Conservation (phyloP, 2,888 invertebrate genomes). For the Heliconius cydno region DNA sequence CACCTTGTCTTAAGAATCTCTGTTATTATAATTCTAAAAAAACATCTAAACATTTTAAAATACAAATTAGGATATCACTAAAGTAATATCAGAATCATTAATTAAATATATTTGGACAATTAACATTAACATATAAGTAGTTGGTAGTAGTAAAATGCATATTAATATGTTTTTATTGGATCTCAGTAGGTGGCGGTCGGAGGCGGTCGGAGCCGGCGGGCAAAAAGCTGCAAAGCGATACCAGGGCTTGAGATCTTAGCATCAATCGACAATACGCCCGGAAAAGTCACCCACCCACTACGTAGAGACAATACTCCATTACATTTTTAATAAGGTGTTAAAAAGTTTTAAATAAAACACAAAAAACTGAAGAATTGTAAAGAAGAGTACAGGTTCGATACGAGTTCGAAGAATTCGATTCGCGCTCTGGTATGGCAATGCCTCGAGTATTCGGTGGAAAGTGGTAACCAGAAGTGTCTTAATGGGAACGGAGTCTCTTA, state of each 20-base stretch:
- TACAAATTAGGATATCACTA: background rate
- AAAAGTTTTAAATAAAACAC: background rate
- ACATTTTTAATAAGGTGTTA: background rate
- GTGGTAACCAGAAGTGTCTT: no score
- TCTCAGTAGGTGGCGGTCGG: conserved; percentile 18
- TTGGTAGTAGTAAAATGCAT: conserved; percentile 25
- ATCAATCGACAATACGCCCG: conserved; percentile 46
- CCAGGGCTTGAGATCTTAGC: conserved; percentile 45
- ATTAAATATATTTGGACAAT: conserved; percentile 8
- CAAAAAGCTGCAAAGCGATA: conserved; percentile 37
- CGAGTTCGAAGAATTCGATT: no score
- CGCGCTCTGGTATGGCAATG: no score
- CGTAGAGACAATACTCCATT: background rate
- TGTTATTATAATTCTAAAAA: no score
- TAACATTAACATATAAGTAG: conserved; percentile 23
- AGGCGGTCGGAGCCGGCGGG: conserved; percentile 20
- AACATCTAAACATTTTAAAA: background rate
- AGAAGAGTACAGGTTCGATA: no score
- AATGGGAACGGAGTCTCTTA: no score
- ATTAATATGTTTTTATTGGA: conserved; percentile 26
- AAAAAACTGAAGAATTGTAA: no score
- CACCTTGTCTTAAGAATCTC: no score
- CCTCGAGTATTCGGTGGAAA: no score
- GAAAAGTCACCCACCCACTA: conserved; percentile 31
- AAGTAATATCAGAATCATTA: background rate